Percentiles rank a stretch among this genome's conserved stretches.
These are phyloP conservation scores for Leiothrix lutea DNA, from an alignment of 2,113 vertebrate species.

Conservation along the genomic window DNA sequence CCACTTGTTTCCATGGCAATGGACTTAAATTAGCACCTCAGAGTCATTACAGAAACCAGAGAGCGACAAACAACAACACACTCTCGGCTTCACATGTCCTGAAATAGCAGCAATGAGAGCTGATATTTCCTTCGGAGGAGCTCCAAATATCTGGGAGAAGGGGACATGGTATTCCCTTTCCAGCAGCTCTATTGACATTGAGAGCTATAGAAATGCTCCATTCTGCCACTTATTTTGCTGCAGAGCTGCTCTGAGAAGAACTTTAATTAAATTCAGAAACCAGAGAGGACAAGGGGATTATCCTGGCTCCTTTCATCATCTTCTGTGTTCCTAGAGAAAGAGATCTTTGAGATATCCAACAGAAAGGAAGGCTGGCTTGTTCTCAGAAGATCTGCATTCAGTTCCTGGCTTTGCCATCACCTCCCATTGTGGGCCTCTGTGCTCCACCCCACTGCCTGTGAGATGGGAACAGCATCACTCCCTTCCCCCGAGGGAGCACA, in stretches of 20 bases:
- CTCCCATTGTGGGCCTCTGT: background rate
- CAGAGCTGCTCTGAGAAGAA: background rate
- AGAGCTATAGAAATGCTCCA: background rate
- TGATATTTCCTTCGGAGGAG: constrained; percentile 10
- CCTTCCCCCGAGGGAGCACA: background rate
- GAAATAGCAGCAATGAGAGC: constrained; percentile 44
- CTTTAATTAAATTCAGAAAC: background rate
- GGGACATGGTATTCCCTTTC: background rate
- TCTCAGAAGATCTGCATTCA: background rate
- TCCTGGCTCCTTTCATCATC: constrained; percentile 10
- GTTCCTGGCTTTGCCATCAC: background rate
- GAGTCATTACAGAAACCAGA: constrained; percentile 44
- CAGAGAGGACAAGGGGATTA: constrained; percentile 25
- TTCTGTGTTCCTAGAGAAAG: background rate
- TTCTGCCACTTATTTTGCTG: background rate
- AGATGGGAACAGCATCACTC: background rate
- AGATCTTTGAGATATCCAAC: background rate
- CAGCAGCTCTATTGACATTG: background rate
- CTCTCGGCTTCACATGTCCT: background rate
- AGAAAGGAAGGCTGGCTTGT: background rate
- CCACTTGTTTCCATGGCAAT: constrained; percentile 59
- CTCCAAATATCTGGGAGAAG: constrained; percentile 11
- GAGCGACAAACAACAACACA: constrained; percentile 1
- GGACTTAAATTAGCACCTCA: constrained; percentile 55
- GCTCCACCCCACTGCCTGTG: background rate